Evolutionary conservation across 2,888 invertebrate species (phyloP).

Genomic region (Calameuta pallipes): DNA sequence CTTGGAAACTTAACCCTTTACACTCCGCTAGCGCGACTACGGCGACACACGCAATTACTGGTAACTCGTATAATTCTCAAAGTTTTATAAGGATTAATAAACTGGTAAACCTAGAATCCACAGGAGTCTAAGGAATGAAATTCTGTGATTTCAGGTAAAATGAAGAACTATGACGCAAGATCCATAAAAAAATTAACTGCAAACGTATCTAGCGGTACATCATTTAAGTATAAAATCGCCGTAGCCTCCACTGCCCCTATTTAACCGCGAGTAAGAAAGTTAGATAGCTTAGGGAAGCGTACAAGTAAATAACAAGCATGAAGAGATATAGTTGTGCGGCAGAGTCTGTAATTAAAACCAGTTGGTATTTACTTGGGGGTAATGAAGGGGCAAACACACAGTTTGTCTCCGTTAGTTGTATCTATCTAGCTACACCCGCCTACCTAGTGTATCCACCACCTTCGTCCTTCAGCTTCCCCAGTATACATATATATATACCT

Average conservation of each 20-base stretch:
- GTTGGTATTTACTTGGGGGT: conserved; percentile 61
- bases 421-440: conserved; percentile 30
- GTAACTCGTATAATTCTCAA: no score
- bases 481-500: neutral
- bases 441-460: conserved; percentile 19
- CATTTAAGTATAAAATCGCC: neutral
- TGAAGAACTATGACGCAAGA: neutral
- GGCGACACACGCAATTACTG: no score
- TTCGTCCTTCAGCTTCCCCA: conserved; percentile 9
- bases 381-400: conserved; percentile 63
- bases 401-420: conserved; percentile 62
- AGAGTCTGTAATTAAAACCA: conserved; percentile 63
- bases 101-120: neutral
- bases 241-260: conserved; percentile 21
- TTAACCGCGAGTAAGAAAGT: conserved; percentile 56
- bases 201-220: neutral
- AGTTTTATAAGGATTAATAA: neutral
- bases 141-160: neutral
- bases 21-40: no score
- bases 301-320: conserved; percentile 60
- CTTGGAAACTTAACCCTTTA: neutral
- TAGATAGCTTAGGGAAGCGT: conserved; percentile 46
- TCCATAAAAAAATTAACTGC: neutral
- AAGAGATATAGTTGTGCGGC: conserved; percentile 54
- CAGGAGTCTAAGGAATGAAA: neutral